Conservation (phyloP, 2,888 invertebrate species). For the Hetaerina titia region DNA sequence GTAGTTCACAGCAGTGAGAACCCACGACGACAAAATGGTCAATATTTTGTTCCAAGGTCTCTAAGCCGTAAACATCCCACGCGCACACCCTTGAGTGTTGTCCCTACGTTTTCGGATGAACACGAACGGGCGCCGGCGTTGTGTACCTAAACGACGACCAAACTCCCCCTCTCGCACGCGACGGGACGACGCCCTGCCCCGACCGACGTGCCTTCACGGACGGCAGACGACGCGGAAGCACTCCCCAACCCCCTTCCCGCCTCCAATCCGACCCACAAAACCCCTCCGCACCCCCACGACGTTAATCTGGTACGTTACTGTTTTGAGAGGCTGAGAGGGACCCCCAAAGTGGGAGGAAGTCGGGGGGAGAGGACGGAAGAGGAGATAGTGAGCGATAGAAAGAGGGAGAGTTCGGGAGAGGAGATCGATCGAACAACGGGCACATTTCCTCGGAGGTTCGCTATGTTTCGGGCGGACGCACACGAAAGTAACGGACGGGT, state of each 20-base stretch:
- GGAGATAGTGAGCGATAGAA: neutral
- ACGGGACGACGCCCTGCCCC: neutral
- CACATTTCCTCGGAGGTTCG: neutral
- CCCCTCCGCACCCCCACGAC: neutral
- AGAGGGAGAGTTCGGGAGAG: neutral
- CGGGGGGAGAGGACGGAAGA: neutral
- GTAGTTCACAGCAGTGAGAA: neutral
- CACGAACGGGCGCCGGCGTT: neutral
- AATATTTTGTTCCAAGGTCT: neutral
- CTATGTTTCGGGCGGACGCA: neutral
- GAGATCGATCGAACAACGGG: neutral
- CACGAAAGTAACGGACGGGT: conserved; percentile 15
- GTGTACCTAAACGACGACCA: too few relatives aligned
- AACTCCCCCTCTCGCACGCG: neutral
- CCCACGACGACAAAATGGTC: neutral
- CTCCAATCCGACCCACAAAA: neutral
- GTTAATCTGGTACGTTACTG: neutral
- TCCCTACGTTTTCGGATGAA: neutral
- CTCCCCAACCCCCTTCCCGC: neutral
- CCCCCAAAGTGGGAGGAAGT: neutral
- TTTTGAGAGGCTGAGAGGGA: neutral
- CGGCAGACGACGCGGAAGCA: neutral
- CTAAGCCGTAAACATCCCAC: neutral
- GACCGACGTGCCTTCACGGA: neutral
- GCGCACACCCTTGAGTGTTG: neutral